Conservation (phyloP, 1,140 invertebrate species). For the Melanaphis sacchari region DNA sequence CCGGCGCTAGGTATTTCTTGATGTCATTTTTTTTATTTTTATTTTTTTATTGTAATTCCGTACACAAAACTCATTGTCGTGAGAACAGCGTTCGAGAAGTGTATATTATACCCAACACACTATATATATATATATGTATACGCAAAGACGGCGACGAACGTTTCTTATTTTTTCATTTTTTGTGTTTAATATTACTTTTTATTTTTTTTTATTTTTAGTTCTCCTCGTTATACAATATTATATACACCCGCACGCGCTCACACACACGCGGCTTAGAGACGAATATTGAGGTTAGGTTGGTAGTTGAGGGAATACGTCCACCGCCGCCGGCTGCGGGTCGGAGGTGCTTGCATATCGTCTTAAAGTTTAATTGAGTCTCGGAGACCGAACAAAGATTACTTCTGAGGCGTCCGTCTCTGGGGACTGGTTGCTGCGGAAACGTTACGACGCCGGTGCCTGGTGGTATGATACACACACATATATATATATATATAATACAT, state of each 20-base stretch:
- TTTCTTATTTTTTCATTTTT: background rate
- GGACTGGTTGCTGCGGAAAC: constrained; percentile 62
- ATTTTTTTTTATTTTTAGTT: background rate
- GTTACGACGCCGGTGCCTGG: constrained; percentile 60
- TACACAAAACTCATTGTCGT: background rate
- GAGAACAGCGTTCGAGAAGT: background rate
- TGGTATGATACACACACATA: background rate
- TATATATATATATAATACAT: background rate
- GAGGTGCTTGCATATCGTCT: constrained; percentile 71
- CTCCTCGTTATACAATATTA: background rate
- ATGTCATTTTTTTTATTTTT: background rate
- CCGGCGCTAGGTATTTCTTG: background rate
- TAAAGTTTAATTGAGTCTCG: constrained; percentile 76
- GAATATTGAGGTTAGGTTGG: constrained; percentile 53
- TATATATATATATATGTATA: background rate
- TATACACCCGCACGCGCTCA: too few species aligned
- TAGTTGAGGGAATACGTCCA: constrained; percentile 46
- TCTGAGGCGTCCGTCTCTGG: constrained; percentile 64
- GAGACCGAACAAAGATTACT: constrained; percentile 68
- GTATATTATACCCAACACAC: background rate
- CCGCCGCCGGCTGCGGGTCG: constrained; percentile 56
- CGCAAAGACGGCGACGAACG: background rate
- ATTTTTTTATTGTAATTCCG: background rate
- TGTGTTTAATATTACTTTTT: background rate
- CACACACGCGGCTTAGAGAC: constrained; percentile 1